A percentile compares a stretch with the other conserved stretches of the same genome.
These are phyloP conservation scores for Micropterix aruncella DNA, from an alignment of 2,888 invertebrate genomes.

Conservation along the genomic window DNA sequence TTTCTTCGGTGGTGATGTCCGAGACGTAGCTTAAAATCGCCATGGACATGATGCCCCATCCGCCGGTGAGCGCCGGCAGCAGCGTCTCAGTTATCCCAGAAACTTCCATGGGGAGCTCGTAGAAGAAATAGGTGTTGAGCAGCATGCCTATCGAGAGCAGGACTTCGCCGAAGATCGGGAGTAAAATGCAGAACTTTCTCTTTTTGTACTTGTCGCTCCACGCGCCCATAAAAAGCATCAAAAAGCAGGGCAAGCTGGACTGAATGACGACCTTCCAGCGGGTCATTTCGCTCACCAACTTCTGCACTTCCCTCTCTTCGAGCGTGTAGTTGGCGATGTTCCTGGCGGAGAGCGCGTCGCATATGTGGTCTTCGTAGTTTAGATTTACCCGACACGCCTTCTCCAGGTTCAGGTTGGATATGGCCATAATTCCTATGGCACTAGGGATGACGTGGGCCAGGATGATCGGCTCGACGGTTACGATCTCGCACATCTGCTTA, in stretches of 20 bases:
- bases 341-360: constrained; percentile 57
- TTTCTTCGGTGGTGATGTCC: constrained; percentile 42
- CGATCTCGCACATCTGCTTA: constrained; percentile 38
- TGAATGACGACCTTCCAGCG: constrained; percentile 43
- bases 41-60: constrained; percentile 44
- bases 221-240: constrained; percentile 44
- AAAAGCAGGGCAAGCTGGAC: constrained; percentile 38
- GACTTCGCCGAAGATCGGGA: constrained; percentile 41
- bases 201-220: constrained; percentile 46
- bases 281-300: constrained; percentile 39
- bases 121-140: constrained; percentile 41
- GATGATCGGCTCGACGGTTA: constrained; percentile 55
- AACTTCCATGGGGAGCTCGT: constrained; percentile 40
- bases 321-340: constrained; percentile 54
- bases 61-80: constrained; percentile 40
- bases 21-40: constrained; percentile 49
- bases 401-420: constrained; percentile 73
- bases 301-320: constrained; percentile 50
- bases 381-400: constrained; percentile 77
- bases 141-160: constrained; percentile 35
- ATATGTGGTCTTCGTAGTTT: constrained; percentile 55
- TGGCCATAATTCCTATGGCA: constrained; percentile 57
- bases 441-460: constrained; percentile 55
- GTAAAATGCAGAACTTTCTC: constrained; percentile 41
- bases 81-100: constrained; percentile 37